Conservation (phyloP, 2,113 vertebrate species). For the Corapipo altera region DNA sequence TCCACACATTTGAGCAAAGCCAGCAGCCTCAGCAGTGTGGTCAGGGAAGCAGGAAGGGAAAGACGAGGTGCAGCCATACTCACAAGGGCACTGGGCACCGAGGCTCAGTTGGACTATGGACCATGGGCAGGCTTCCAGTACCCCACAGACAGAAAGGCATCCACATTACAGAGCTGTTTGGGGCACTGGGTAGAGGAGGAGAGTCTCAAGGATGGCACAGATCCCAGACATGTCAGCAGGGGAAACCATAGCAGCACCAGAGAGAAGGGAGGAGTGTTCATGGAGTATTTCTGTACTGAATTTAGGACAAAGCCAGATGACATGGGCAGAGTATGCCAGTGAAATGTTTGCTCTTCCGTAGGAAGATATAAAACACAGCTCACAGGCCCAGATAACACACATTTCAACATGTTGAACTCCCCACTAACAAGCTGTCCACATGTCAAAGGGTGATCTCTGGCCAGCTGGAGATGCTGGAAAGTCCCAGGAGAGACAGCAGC, state of each 20-base stretch:
- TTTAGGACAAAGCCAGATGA: neutral
- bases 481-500: neutral
- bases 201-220: neutral
- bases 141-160: fast-evolving
- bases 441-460: neutral
- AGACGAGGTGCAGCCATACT: neutral
- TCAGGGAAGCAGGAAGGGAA: neutral
- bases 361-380: neutral
- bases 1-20: neutral
- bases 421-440: neutral
- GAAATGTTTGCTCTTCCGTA: neutral
- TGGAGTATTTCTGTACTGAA: neutral
- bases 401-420: neutral
- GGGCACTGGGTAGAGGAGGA: neutral
- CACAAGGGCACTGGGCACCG: fast-evolving
- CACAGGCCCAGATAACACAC: neutral
- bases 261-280: neutral
- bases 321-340: fast-evolving
- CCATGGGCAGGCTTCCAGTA: neutral
- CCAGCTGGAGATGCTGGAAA: neutral
- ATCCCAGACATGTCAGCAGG: neutral
- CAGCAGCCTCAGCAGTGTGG: fast-evolving
- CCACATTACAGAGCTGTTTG: fast-evolving
- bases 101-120: neutral
- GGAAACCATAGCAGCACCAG: neutral